Base-by-base conservation (phyloP, 2,797 vertebrate species). In the Acipenser transmontanus region DNA sequence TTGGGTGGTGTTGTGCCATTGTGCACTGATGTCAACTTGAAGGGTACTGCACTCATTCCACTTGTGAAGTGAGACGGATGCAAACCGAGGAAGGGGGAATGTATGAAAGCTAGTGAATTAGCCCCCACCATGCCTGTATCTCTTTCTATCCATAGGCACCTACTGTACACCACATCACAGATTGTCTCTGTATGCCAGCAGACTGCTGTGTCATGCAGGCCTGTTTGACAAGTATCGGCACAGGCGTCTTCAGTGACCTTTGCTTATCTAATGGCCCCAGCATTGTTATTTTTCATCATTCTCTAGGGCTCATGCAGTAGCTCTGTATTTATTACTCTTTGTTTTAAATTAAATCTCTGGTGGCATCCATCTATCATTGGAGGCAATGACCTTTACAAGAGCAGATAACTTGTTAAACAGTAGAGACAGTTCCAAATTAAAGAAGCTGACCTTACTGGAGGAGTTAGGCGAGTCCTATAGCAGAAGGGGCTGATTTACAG, bases 171-270 rank as follows among this genome's bases (percentile, higher is more conserved):
- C 34, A 34, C 34, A 34, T 34, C 34, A 34, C 34, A 3, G 34
- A 34, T 83, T 86, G 78, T 82, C 85, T 78, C 77, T 79, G 74
- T 76, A 83, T 76, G 75, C 78, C 74, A 74, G 73, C 76, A 68
- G 75, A 80, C 81, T 12, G 75, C 74, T 76, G 17, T 72, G 64
- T 71, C 72, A 71, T 77, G 76, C 70, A 77, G 82, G 75, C 76
- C 68, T 66, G 66, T n/a, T 77, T 83, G 82, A 88, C 82, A 85
- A 78, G 71, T 72, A 71, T 78, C 81, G 83, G 83, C 82, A 74
- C 74, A 74, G 88, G 87, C 86, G 83, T 86, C 87, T 79, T 71
- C n/a, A 8, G 70, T 84, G 89, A 94, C 92, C 92, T 93, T 94
- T 91, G 75, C 81, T 91, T 90, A 90, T 84, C 82, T 87, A 89